A percentile compares a stretch with the other conserved stretches of the same genome.
These are phyloP conservation scores for Chrysomela aeneicollis DNA, from an alignment of 2,888 invertebrate genomes.

Conservation along the genomic window DNA sequence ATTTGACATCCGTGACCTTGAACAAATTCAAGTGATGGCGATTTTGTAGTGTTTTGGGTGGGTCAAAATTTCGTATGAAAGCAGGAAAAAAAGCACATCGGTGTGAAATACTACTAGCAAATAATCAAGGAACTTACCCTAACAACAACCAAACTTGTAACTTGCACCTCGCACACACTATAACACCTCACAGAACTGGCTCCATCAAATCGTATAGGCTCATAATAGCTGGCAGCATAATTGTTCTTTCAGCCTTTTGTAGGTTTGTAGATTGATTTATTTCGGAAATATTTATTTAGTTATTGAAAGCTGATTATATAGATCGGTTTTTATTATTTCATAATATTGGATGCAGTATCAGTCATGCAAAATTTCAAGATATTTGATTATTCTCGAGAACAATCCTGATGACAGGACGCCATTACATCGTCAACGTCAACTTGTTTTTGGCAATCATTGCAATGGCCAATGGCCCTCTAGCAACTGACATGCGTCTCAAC, in stretches of 20 bases:
- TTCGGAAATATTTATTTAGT: slow-evolving; percentile 40
- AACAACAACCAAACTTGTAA: slow-evolving; percentile 40
- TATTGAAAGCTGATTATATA: slow-evolving; percentile 30
- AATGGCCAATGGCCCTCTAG: too few relatives aligned
- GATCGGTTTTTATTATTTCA: slow-evolving; percentile 48
- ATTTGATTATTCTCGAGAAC: slow-evolving; percentile 52
- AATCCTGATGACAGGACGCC: slow-evolving; percentile 59
- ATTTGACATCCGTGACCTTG: slow-evolving; percentile 58
- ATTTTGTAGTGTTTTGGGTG: slow-evolving; percentile 50
- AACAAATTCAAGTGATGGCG: slow-evolving; percentile 50
- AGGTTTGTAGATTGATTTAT: slow-evolving; percentile 38
- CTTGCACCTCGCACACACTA: slow-evolving; percentile 40
- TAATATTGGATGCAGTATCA: slow-evolving; percentile 57
- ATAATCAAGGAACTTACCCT: slow-evolving; percentile 50
- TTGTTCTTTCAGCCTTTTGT: slow-evolving; percentile 36
- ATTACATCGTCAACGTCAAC: slow-evolving; percentile 50
- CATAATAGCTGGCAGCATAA: background rate
- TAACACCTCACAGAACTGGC: slow-evolving; percentile 41
- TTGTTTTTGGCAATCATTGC: slow-evolving; percentile 36
- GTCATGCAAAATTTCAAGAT: slow-evolving; percentile 57
- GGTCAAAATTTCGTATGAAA: slow-evolving; percentile 48
- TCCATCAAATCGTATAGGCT: slow-evolving; percentile 16
- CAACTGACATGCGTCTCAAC: slow-evolving; percentile 39
- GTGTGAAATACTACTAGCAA: slow-evolving; percentile 34
- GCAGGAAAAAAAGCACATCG: slow-evolving; percentile 38